Conservation (phyloP, 1,140 invertebrate genomes). For the Drosophila guanche region DNA sequence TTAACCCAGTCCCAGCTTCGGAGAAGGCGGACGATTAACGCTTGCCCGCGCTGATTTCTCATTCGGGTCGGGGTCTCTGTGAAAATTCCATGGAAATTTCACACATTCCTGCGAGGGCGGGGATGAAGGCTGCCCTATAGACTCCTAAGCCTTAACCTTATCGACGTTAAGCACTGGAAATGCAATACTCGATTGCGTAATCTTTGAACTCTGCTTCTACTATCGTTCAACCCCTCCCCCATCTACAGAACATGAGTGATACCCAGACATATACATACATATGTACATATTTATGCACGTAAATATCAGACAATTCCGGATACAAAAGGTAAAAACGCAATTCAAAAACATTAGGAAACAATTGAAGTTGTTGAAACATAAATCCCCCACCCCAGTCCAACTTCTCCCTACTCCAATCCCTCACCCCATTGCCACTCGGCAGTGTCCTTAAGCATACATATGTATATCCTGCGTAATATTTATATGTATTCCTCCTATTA, state of each 20-base stretch:
- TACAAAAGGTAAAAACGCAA: slow-evolving; percentile 72
- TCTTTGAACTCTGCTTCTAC: slow-evolving; percentile 61
- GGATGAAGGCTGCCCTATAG: slow-evolving; percentile 21
- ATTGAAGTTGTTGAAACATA: slow-evolving; percentile 80
- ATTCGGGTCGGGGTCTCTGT: slow-evolving; percentile 48
- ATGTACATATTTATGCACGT: too few species aligned
- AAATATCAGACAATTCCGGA: slow-evolving; percentile 53
- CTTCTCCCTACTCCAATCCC: slow-evolving; percentile 3
- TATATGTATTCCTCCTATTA: slow-evolving; percentile 46
- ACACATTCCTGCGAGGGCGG: slow-evolving; percentile 68
- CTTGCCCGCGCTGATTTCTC: slow-evolving; percentile 16
- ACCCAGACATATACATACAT: slow-evolving; percentile 37
- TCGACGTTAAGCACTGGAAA: slow-evolving; percentile 44
- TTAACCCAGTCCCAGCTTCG: slow-evolving; percentile 72
- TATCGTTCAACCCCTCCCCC: neutral
- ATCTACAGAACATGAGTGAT: slow-evolving; percentile 20
- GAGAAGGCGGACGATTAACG: slow-evolving; percentile 68
- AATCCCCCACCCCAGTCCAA: slow-evolving; percentile 34
- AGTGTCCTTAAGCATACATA: slow-evolving; percentile 45
- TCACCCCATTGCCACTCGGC: slow-evolving; percentile 32
- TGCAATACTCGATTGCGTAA: slow-evolving; percentile 70
- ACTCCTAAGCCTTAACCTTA: slow-evolving; percentile 9
- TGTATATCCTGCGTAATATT: slow-evolving; percentile 72
- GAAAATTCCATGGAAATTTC: slow-evolving; percentile 76
- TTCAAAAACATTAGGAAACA: slow-evolving; percentile 79